Evolutionary conservation across 2,888 invertebrate genomes (phyloP), one percentile per base, ranked within the genome.

Genomic region (Chouioia cunea): DNA sequence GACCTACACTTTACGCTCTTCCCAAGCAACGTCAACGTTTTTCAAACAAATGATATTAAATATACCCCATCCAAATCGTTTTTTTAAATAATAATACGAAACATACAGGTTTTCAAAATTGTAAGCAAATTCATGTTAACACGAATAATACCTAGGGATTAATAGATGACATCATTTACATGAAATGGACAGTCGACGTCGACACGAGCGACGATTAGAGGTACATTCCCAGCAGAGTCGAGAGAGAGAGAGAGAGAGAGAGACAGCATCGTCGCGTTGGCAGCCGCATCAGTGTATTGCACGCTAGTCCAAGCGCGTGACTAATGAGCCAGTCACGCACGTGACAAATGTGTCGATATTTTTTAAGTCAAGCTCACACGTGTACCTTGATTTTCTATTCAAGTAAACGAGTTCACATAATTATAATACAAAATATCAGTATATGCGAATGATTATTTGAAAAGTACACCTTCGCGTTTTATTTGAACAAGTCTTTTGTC

Each of bases 341-440:
- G 74, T 77, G 77, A 75, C 76, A 76, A 75, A 76, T 76, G 71
- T 73, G 73, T 64, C 73, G 69, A 69, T 76, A 75, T 76, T 77
- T 75, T 65, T 4, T 58, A 16, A n/a, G 23, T n/a, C 22, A 23
- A 54, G 4, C 23, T 27, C 27, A 23, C 47, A 20, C 43, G 18
- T 8, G 48, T 48, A 18, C 48, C 60, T 60, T 60, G 60, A 60
- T 60, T 60, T 60, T 60, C 60, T 50, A 60, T 60, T 60, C 60
- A 50, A 48, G 18, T 6, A 27, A 27, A 6, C 27, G 27, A 27
- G 27, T 6, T 3, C 6, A 27, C 27, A 6, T 27, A 27, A 27
- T 6, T 27, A 3, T 6, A 27, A 6, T 27, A 27, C 27, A 27
- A 6, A 27, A 27, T 27, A 27, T 6, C 27, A 27, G 4, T 27